Evolutionary conservation across 2,113 vertebrate species (phyloP), one percentile per base, ranked within the genome.

Genomic region (Sminthopsis crassicaudata): DNA sequence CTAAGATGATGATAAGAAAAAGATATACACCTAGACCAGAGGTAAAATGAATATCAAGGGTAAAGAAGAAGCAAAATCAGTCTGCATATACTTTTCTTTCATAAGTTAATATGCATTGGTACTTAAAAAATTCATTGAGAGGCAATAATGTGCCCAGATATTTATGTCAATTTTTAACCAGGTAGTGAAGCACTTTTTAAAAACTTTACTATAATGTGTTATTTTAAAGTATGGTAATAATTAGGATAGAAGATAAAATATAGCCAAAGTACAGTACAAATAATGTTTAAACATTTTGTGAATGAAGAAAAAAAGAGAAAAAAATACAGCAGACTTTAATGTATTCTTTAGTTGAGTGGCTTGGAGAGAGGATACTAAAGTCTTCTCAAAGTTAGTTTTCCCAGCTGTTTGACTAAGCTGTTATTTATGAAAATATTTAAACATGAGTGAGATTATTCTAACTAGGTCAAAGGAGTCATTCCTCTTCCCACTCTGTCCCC

Each of bases 391-490:
- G 42, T n/a, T 23, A 22, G 36, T 3, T 89, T 48, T 89, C 12
- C 11, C 92, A 50, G 51, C 91, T 91, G 36, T 92, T 93, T 91
- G 46, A 51, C 42, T 93, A 91, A 90, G 8, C 23, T 90, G 27
- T 53, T 6, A 25, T 27, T 92, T 95, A 6, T 53, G 52, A 57
- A 54, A 91, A 92, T 53, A 92, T 24, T 67, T 91, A 89, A 57
- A 94, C 12, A 9, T 46, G 92, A 95, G 95, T 95, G 90, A 94
- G 94, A 89, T 54, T 76, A 51, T 4, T 76, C 48, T 93, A 22
- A 67, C 14, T 91, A 94, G 90, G 42, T 42, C 48, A 53, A 95
- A 96, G 95, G 48, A 76, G 89, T 6, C 76, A 50, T 96, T 94
- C 96, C 93, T 10, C 23, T 94, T 95, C 95, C n/a, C 90, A 6